These are phyloP conservation scores for Macropus fuliginosus DNA, from an alignment of 2,797 vertebrate species.

Conservation along the genomic window DNA sequence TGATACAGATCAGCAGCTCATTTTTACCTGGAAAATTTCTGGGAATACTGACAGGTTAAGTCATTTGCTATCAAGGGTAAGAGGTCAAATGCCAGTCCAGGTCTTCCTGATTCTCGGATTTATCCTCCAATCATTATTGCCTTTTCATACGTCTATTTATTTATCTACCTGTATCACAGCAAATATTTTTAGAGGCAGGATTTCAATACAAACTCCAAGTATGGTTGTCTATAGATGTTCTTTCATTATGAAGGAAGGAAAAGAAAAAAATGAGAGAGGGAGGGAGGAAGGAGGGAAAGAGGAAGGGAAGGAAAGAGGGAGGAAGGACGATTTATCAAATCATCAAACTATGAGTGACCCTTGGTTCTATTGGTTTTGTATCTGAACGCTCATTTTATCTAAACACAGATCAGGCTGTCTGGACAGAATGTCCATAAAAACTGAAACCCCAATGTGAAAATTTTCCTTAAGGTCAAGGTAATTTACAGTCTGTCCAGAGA, in stretches of 20 bases:
- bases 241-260: neutral
- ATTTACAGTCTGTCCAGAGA: conserved; percentile 75
- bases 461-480: conserved; percentile 75
- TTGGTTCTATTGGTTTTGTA: conserved; percentile 44
- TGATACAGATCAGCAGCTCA: neutral
- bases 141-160: neutral
- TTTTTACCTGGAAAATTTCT: neutral
- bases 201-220: neutral
- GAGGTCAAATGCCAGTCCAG: neutral
- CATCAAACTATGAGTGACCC: conserved; percentile 24
- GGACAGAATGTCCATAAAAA: conserved; percentile 70
- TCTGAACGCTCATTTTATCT: conserved; percentile 66
- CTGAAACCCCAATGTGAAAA: conserved; percentile 57
- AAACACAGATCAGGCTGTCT: conserved; percentile 58
- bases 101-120: neutral
- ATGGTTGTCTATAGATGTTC: neutral
- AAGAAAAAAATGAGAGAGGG: neutral
- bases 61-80: neutral
- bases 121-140: neutral
- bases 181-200: neutral
- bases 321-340: neutral
- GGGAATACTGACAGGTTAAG: neutral
- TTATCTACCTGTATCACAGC: neutral
- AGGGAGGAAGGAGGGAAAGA: neutral
- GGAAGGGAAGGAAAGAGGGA: too few relatives aligned